phyloP scores from a whole-genome alignment of 2,888 invertebrate genomes.

The Sisyra terminalis region DNA sequence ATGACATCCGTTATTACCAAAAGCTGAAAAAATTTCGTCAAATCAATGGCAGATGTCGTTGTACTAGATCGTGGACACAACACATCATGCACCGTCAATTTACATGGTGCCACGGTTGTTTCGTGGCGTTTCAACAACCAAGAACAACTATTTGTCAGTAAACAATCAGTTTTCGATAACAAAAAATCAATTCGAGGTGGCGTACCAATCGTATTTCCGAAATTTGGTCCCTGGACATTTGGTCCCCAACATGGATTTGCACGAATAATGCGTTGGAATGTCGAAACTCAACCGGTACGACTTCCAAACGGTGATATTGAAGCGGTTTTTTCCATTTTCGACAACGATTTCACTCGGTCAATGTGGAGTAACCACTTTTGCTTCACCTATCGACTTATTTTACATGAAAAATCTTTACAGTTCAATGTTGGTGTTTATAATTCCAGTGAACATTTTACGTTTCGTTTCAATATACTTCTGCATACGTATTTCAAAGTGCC shows the following conservation, averaged over 20 bases:
- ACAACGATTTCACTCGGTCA: slow-evolving; percentile 78
- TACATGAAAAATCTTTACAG: slow-evolving; percentile 81
- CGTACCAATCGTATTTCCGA: slow-evolving; percentile 92
- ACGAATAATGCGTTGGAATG: slow-evolving; percentile 77
- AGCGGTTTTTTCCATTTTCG: slow-evolving; percentile 81
- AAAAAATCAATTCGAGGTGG: slow-evolving; percentile 93
- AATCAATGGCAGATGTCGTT: no score
- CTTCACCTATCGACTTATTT: slow-evolving; percentile 78
- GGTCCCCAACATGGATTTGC: slow-evolving; percentile 96
- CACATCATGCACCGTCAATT: slow-evolving; percentile 15
- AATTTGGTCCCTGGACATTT: slow-evolving; percentile 89
- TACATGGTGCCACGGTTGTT: slow-evolving; percentile 15
- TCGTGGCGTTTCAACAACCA: slow-evolving; percentile 14
- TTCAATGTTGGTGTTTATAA: slow-evolving; percentile 89
- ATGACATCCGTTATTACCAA: no score
- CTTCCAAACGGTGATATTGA: slow-evolving; percentile 83
- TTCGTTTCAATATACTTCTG: slow-evolving; percentile 80
- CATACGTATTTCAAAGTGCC: slow-evolving; percentile 95
- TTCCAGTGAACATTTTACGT: slow-evolving; percentile 80
- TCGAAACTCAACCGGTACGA: slow-evolving; percentile 77
- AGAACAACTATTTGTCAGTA: slow-evolving; percentile 41
- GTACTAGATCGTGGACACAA: slow-evolving; percentile 14
- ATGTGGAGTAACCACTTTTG: slow-evolving; percentile 94
- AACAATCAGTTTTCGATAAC: slow-evolving; percentile 90
- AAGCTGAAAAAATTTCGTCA: no score